These are phyloP conservation scores for Cistogaster globosa DNA, from an alignment of 2,888 invertebrate genomes.

Conservation along the genomic window DNA sequence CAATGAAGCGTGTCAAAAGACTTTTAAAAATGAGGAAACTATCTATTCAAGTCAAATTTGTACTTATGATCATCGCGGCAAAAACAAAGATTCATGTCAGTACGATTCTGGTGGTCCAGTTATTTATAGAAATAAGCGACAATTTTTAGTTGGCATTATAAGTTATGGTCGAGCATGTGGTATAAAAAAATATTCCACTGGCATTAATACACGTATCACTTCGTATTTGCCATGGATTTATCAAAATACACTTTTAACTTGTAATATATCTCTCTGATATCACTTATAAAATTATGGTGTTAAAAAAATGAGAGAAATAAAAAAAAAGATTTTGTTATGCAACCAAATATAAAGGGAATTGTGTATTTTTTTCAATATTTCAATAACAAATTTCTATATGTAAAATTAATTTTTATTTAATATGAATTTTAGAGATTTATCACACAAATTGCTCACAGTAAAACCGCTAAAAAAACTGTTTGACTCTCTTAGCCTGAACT, in stretches of 20 bases:
- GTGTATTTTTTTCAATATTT: too few relatives aligned
- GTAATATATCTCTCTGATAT: constrained; percentile 39
- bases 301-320: too few relatives aligned
- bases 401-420: too few relatives aligned
- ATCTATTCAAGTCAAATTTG: constrained; percentile 75
- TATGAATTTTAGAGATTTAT: too few relatives aligned
- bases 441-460: too few relatives aligned
- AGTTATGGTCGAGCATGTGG: constrained; percentile 85
- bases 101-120: constrained; percentile 85
- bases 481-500: too few relatives aligned
- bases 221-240: constrained; percentile 84
- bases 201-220: constrained; percentile 85
- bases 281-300: too few relatives aligned
- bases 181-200: constrained; percentile 78
- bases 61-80: constrained; percentile 76
- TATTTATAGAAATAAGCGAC: constrained; percentile 80
- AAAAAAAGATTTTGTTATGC: too few relatives aligned
- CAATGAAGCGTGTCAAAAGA: constrained; percentile 73
- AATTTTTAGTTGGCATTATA: constrained; percentile 84
- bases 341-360: too few relatives aligned
- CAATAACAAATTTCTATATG: too few relatives aligned
- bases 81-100: constrained; percentile 83
- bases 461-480: too few relatives aligned
- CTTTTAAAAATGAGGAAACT: constrained; percentile 62
- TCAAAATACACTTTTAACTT: constrained; percentile 70